Base-by-base conservation (phyloP, 2,888 invertebrate species). In the Oscheius sp. region DNA sequence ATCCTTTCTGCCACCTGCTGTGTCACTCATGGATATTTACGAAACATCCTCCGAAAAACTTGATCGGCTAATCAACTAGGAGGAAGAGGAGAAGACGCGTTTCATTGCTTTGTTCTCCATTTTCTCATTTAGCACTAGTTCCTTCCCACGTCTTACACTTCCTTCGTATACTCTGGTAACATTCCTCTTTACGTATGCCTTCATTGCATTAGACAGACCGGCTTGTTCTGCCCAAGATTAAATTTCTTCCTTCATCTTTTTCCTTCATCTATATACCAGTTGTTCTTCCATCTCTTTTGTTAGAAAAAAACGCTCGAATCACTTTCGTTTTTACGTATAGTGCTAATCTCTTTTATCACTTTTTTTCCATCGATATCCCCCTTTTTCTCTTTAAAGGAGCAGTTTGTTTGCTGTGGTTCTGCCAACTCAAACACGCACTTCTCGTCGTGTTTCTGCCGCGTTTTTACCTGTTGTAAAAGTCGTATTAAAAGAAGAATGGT, bases 351-450 rank as follows among this genome's bases (percentile, higher is more conserved):
- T 26, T 6, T 33, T 38, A 26, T 50, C 36, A 38, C 38, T 33
- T 47, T 24, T 24, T 3, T 24, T 5, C n/a, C 26, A 17, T 64
- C 17, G 32, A 36, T 47, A 20, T 14, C 8, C 36, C 20, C 4
- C 36, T 26, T 36, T 36, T 38, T 33, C 49, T 44, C 41, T 22
- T 47, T 38, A 49, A 50, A 30, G 51, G 49, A 65, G 41, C 61
- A 47, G 65, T 59, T 69, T 59, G 47, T 62, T 62, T 61, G 45
- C 36, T 32, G 14, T 56, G 28, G 49, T 33, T 17, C 30, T 41
- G 51, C 28, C 64, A 24, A 56, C 44, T 44, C 30, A 50, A 50
- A 50, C 50, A 50, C n/a, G n/a, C 20, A 41, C 41, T 41, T 41
- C 41, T 41, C 12, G 14, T 20, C 41, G 36, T 20, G 20, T 20